Evolutionary conservation across 2,797 vertebrate species (phyloP).

Genomic region (Chloroceryle inda): DNA sequence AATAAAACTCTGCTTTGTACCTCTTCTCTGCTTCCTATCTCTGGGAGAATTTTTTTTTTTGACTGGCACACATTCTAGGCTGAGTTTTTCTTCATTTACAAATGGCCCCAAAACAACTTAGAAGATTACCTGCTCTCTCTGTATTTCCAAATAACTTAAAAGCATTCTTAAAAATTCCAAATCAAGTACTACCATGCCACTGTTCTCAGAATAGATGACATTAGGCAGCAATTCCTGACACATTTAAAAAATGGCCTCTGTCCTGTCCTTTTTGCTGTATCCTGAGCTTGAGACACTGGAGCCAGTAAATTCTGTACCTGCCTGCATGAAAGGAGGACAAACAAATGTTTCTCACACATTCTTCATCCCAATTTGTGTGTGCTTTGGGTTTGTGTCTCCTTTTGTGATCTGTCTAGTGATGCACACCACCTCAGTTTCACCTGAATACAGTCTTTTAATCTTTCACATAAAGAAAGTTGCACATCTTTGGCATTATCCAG

Average conservation of each 20-base stretch:
- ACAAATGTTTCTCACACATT: not conserved
- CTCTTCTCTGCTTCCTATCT: not conserved
- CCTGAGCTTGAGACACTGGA: not conserved
- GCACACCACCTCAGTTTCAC: not conserved
- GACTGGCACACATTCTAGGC: not conserved
- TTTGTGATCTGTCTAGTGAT: not conserved
- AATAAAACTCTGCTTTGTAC: constrained; percentile 34
- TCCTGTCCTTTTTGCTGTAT: not conserved
- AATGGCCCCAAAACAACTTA: not conserved
- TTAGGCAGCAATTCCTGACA: not conserved
- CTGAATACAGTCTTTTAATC: not conserved
- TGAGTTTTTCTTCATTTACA: not conserved
- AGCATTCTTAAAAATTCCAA: not conserved
- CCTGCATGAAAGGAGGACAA: not conserved
- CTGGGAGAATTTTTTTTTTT: not conserved
- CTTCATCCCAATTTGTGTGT: not conserved
- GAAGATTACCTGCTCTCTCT: not conserved
- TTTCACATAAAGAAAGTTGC: not conserved
- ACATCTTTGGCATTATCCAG: not conserved
- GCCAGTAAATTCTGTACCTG: not conserved
- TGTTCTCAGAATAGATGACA: not conserved
- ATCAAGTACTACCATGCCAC: not conserved
- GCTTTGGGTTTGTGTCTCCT: not conserved
- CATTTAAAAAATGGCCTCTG: not conserved
- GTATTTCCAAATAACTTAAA: not conserved